Evolutionary conservation across 2,797 vertebrate genomes (phyloP).

Genomic region (Macropodus opercularis): DNA sequence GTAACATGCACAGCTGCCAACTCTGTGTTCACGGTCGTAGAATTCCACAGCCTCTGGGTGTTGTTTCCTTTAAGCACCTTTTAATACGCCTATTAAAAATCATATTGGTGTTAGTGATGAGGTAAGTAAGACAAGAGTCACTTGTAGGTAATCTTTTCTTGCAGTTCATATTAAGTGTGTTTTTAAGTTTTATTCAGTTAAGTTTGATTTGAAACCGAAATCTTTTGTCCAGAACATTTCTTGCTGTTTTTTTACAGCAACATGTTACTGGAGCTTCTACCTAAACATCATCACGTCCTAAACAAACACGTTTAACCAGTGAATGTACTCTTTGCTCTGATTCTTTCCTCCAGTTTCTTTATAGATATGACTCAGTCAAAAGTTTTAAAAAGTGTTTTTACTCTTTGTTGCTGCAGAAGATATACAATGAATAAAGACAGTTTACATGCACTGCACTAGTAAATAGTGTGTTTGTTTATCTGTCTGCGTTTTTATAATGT

Average conservation of each 20-base stretch:
- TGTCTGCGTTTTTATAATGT: neutral
- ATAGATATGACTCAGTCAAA: neutral
- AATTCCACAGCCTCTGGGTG: neutral
- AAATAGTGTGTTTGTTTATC: neutral
- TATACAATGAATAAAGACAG: slow-evolving; percentile 2
- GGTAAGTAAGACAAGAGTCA: neutral
- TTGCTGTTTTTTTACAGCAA: no score
- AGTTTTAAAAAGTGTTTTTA: neutral
- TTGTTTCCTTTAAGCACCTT: neutral
- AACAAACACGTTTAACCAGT: neutral
- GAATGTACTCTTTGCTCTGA: neutral
- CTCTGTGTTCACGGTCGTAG: no score
- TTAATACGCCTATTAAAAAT: neutral
- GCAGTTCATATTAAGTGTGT: no score
- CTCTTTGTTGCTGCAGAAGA: neutral
- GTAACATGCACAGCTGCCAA: no score
- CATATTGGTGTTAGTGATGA: neutral
- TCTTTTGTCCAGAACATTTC: neutral
- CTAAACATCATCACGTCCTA: no score
- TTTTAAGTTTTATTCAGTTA: no score
- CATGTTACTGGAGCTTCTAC: no score
- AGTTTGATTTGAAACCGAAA: neutral
- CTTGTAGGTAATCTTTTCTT: no score
- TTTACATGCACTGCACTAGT: neutral
- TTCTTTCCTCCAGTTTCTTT: neutral